Conservation (phyloP, 2,797 vertebrate species). For the Atherinosoma microstoma region DNA sequence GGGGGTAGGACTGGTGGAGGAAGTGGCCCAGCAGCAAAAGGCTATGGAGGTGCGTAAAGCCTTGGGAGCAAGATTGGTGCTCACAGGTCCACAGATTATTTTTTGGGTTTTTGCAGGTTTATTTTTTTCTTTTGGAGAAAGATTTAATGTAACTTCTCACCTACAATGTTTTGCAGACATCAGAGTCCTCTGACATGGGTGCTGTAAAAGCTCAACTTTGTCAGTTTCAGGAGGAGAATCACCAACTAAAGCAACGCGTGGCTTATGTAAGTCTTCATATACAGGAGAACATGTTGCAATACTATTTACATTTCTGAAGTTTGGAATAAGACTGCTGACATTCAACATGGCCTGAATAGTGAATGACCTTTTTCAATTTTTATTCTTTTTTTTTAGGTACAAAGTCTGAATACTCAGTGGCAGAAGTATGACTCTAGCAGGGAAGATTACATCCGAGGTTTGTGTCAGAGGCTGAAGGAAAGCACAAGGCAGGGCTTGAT, state of each 20-base stretch:
- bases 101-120: background rate
- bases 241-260: constrained; percentile 88
- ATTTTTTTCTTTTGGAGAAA: background rate
- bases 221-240: constrained; percentile 90
- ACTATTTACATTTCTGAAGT: background rate
- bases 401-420: constrained; percentile 93
- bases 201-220: constrained; percentile 65
- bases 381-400: constrained; percentile 81
- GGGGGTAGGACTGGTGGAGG: constrained; percentile 36
- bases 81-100: background rate
- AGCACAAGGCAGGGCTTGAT: constrained; percentile 49
- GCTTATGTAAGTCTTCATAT: constrained; percentile 85
- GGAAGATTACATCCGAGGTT: constrained; percentile 89
- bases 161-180: constrained; percentile 51
- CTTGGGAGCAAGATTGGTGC: background rate
- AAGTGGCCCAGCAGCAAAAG: constrained; percentile 51
- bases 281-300: background rate
- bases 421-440: constrained; percentile 93
- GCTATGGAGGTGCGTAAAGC: constrained; percentile 78
- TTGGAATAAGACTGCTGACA: background rate
- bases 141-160: constrained; percentile 7
- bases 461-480: constrained; percentile 87
- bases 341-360: background rate
- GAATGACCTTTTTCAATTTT: background rate
- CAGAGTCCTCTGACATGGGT: constrained; percentile 63